phyloP scores from a whole-genome alignment of 1,140 invertebrate species.

The Megalopta genalis region DNA sequence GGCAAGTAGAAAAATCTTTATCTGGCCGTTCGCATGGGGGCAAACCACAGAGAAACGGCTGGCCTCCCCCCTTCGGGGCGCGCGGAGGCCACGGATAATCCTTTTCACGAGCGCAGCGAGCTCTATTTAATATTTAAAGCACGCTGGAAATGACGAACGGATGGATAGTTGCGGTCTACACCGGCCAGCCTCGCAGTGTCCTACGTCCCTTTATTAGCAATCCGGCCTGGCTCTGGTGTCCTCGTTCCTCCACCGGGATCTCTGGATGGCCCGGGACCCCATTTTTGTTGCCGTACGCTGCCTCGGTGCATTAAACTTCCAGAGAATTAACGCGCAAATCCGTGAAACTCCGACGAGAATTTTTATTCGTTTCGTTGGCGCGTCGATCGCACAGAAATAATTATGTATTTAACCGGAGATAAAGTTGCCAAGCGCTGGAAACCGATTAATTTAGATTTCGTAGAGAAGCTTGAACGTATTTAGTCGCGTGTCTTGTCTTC shows the following conservation, averaged over 20 bases:
- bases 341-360: too few relatives aligned
- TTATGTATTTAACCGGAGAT: too few relatives aligned
- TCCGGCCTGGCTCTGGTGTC: slow-evolving; percentile 46
- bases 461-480: too few relatives aligned
- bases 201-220: slow-evolving; percentile 72
- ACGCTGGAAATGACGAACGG: slow-evolving; percentile 75
- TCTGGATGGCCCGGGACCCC: too few relatives aligned
- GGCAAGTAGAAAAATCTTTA: slow-evolving; percentile 24
- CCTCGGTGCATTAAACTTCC: neutral
- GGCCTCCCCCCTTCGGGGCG: neutral
- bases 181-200: slow-evolving; percentile 43
- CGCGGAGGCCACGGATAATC: slow-evolving; percentile 67
- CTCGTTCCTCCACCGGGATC: neutral
- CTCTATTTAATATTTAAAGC: slow-evolving; percentile 79
- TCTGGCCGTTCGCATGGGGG: neutral
- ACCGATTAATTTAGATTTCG: too few relatives aligned
- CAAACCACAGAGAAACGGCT: slow-evolving; percentile 15
- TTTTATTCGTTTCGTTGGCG: too few relatives aligned
- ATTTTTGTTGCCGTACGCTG: neutral
- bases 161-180: slow-evolving; percentile 75
- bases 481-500: too few relatives aligned
- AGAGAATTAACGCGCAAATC: neutral
- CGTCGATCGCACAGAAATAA: too few relatives aligned
- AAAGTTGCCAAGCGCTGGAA: too few relatives aligned
- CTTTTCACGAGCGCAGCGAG: slow-evolving; percentile 75